A percentile compares a stretch with the other conserved stretches of the same genome.
These are phyloP conservation scores for Habrosyne pyritoides DNA, from an alignment of 2,888 invertebrate species.

Conservation along the genomic window DNA sequence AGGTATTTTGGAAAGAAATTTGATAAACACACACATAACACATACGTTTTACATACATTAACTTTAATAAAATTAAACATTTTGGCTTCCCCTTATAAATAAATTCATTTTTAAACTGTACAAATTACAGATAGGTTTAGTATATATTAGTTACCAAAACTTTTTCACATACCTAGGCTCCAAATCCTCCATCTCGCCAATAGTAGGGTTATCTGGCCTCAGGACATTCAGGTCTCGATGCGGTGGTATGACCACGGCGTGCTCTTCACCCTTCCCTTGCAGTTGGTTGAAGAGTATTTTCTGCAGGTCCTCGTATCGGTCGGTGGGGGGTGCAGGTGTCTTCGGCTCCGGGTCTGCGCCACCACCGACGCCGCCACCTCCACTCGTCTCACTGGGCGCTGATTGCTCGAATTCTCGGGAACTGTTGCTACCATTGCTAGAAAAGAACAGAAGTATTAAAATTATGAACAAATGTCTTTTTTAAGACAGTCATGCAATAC, in stretches of 20 bases:
- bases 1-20: no score
- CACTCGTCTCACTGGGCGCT: slow-evolving; percentile 72
- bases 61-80: no score
- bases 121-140: no score
- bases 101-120: no score
- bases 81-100: no score
- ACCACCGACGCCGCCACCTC: slow-evolving; percentile 22
- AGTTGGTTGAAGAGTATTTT: slow-evolving; percentile 79
- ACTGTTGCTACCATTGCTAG: slow-evolving; percentile 70
- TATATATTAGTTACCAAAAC: no score
- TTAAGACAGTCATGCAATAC: no score
- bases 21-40: no score
- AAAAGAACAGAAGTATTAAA: slow-evolving; percentile 8
- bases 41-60: no score
- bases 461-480: no score
- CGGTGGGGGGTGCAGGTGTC: slow-evolving; percentile 76
- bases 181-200: slow-evolving; percentile 87
- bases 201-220: slow-evolving; percentile 86
- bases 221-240: slow-evolving; percentile 80
- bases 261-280: slow-evolving; percentile 79
- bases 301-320: slow-evolving; percentile 85
- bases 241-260: slow-evolving; percentile 77
- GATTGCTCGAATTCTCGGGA: slow-evolving; percentile 77
- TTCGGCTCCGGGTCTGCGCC: slow-evolving; percentile 54
- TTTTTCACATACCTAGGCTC: slow-evolving; percentile 72